Conservation (phyloP, 1,140 invertebrate genomes). For the Brachionus calyciflorus region DNA sequence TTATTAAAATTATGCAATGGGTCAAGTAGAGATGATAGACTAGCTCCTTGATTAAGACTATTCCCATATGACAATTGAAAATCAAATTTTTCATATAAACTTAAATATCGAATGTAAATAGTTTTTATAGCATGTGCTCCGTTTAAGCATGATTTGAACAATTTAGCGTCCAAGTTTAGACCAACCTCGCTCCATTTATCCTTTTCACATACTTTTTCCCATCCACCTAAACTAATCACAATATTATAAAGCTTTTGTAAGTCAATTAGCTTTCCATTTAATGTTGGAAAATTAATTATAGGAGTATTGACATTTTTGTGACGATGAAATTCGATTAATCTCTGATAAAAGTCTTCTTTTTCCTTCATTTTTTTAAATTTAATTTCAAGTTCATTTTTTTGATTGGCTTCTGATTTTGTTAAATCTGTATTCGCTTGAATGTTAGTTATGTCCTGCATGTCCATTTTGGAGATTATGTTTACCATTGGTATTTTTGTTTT, state of each 20-base stretch:
- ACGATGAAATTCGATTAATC: conserved; percentile 39
- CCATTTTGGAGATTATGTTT: too few relatives aligned
- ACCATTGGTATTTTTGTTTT: too few relatives aligned
- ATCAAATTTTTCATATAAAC: conserved; percentile 35
- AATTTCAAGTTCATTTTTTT: background rate
- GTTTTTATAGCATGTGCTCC: conserved; percentile 79
- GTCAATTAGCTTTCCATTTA: conserved; percentile 83
- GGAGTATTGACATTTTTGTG: conserved; percentile 67
- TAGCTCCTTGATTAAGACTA: conserved; percentile 1
- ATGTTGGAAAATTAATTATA: conserved; percentile 71
- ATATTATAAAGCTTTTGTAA: conserved; percentile 81
- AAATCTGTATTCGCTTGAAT: too few relatives aligned
- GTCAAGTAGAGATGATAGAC: background rate
- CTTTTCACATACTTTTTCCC: conserved; percentile 80
- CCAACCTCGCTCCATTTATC: conserved; percentile 76
- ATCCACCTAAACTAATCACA: conserved; percentile 83
- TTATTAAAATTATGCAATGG: conserved; percentile 26
- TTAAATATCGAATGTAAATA: conserved; percentile 76
- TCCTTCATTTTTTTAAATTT: conserved; percentile 30
- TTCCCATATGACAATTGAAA: background rate
- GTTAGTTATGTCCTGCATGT: too few relatives aligned
- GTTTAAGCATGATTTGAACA: conserved; percentile 78
- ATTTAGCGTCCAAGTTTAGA: conserved; percentile 69
- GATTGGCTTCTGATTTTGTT: too few relatives aligned
- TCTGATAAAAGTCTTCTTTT: conserved; percentile 25